These are phyloP conservation scores for Psylliodes chrysocephalus DNA, from an alignment of 2,888 invertebrate species.

Conservation along the genomic window DNA sequence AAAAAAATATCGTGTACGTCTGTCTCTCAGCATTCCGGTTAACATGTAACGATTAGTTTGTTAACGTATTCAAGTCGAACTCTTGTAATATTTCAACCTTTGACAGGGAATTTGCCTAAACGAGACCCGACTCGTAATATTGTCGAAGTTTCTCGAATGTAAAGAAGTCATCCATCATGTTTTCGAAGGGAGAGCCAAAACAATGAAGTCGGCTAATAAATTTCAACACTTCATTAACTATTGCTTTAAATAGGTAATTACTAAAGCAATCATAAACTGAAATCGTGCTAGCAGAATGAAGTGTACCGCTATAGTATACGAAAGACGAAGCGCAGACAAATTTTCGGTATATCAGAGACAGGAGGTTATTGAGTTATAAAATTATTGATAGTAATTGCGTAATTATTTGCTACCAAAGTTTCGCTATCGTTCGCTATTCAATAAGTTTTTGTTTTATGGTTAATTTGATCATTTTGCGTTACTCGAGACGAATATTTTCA, in stretches of 20 bases:
- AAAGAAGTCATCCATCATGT: constrained; percentile 31
- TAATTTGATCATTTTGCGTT: too few relatives aligned
- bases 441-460: neutral
- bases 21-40: too few relatives aligned
- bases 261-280: constrained; percentile 24
- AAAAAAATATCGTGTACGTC: too few relatives aligned
- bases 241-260: constrained; percentile 30
- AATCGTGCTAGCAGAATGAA: too few relatives aligned
- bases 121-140: constrained; percentile 6
- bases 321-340: constrained; percentile 21
- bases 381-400: neutral
- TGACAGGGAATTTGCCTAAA: constrained; percentile 24
- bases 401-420: neutral
- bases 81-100: constrained; percentile 25
- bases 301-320: too few relatives aligned
- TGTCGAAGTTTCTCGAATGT: constrained; percentile 26
- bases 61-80: constrained; percentile 10
- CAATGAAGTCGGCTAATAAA: constrained; percentile 31
- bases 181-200: constrained; percentile 29
- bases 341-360: constrained; percentile 20
- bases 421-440: neutral
- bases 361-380: constrained; percentile 15
- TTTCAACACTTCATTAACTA: constrained; percentile 36
- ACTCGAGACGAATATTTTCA: too few relatives aligned
- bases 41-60: neutral